phyloP scores from a whole-genome alignment of 1,140 invertebrate species.

The Melipona quadrifasciata region DNA sequence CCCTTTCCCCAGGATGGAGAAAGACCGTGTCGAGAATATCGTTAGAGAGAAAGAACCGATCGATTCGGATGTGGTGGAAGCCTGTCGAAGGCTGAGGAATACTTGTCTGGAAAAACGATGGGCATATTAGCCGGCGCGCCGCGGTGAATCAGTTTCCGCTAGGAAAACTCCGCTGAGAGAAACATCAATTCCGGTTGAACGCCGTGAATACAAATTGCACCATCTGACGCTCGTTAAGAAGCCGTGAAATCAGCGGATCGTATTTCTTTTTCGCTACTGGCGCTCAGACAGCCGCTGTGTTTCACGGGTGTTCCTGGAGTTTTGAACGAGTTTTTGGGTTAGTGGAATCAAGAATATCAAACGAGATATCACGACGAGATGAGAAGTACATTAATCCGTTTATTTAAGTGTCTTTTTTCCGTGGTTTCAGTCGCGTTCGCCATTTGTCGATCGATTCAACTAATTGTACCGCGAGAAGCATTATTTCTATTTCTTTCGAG shows the following conservation, averaged over 20 bases:
- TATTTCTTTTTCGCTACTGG: neutral
- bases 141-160: slow-evolving; percentile 12
- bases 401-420: neutral
- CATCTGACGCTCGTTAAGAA: slow-evolving; percentile 19
- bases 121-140: slow-evolving; percentile 39
- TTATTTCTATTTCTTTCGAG: too few species aligned
- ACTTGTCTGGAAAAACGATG: slow-evolving; percentile 37
- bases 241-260: neutral
- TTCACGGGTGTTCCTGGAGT: neutral
- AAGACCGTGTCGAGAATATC: slow-evolving; percentile 37
- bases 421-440: too few species aligned
- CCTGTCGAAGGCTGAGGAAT: slow-evolving; percentile 24
- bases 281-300: neutral
- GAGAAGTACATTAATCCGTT: neutral
- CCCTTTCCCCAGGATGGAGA: neutral
- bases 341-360: neutral
- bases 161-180: slow-evolving; percentile 19
- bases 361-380: neutral
- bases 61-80: slow-evolving; percentile 12
- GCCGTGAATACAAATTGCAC: slow-evolving; percentile 20
- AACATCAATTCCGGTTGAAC: slow-evolving; percentile 2
- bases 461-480: too few species aligned
- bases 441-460: too few species aligned
- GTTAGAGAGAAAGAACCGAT: neutral
- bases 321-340: too few species aligned